Percentiles rank a stretch among this genome's conserved stretches.
Conservation (phyloP, 2,797 vertebrate species). For the Ciconia nigra region DNA sequence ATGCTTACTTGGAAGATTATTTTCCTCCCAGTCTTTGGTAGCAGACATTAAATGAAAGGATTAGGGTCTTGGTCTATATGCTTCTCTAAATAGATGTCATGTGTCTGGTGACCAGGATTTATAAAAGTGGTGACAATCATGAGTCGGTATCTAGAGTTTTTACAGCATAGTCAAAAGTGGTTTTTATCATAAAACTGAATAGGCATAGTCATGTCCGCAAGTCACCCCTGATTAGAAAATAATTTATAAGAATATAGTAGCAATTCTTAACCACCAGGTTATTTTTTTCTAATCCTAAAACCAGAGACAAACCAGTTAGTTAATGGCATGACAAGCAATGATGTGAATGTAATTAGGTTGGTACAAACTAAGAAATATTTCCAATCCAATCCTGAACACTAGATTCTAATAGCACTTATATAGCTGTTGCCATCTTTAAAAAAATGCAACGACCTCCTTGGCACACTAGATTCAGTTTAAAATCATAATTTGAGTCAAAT, state of each 20-base stretch:
- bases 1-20: not conserved
- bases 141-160: not conserved
- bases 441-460: not conserved
- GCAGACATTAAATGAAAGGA: not conserved
- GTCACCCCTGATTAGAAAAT: not conserved
- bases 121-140: not conserved
- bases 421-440: not conserved
- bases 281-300: constrained; percentile 5
- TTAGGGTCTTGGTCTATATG: not conserved
- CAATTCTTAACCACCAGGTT: constrained; percentile 25
- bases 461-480: not conserved
- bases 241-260: not conserved
- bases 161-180: not conserved
- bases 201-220: not conserved
- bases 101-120: not conserved
- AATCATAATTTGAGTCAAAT: not conserved
- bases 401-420: not conserved
- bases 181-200: not conserved
- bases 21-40: not conserved
- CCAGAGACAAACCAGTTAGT: not conserved
- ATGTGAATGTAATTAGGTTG: not conserved
- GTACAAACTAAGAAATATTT: constrained; percentile 12
- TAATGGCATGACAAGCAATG: constrained; percentile 1
- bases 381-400: not conserved
- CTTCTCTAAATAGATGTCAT: not conserved